Conservation (phyloP, 1,140 invertebrate species). For the Megalopta genalis region DNA sequence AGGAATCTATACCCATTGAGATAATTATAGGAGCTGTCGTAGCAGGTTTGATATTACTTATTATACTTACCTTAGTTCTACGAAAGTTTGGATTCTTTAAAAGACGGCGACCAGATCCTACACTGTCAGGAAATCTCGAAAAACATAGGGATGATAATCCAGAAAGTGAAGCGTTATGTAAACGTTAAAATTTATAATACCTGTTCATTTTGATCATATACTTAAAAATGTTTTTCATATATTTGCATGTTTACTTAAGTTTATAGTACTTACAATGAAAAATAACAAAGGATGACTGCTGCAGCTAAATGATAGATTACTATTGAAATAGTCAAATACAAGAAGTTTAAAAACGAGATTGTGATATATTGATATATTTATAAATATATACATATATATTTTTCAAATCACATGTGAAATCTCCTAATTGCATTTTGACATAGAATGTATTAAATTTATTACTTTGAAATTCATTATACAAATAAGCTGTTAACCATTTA, state of each 20-base stretch:
- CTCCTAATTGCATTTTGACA: slow-evolving; percentile 4
- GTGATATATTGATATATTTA: slow-evolving; percentile 32
- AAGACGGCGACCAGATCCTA: slow-evolving; percentile 88
- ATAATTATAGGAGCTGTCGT: slow-evolving; percentile 90
- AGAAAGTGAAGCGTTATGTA: slow-evolving; percentile 77
- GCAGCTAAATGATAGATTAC: neutral
- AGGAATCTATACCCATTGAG: slow-evolving; percentile 88
- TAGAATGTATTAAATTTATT: neutral
- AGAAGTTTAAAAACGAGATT: slow-evolving; percentile 11
- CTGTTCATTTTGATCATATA: neutral
- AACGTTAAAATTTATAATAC: slow-evolving; percentile 62
- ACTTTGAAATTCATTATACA: neutral
- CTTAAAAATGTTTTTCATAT: neutral
- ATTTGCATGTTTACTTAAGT: slow-evolving; percentile 24
- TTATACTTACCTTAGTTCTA: slow-evolving; percentile 87
- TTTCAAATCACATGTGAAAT: slow-evolving; percentile 3
- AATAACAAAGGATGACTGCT: neutral
- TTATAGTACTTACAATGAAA: slow-evolving; percentile 30
- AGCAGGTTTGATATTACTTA: slow-evolving; percentile 88
- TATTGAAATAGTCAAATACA: neutral
- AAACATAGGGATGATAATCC: slow-evolving; percentile 86
- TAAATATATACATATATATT: neutral
- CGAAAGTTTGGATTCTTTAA: slow-evolving; percentile 96
- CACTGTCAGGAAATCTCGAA: slow-evolving; percentile 89
- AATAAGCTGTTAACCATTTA: neutral